Percentiles rank a stretch among this genome's conserved stretches.
Evolutionary conservation across 2,888 invertebrate genomes (phyloP).

Genomic region (Ennomos quercinarius): DNA sequence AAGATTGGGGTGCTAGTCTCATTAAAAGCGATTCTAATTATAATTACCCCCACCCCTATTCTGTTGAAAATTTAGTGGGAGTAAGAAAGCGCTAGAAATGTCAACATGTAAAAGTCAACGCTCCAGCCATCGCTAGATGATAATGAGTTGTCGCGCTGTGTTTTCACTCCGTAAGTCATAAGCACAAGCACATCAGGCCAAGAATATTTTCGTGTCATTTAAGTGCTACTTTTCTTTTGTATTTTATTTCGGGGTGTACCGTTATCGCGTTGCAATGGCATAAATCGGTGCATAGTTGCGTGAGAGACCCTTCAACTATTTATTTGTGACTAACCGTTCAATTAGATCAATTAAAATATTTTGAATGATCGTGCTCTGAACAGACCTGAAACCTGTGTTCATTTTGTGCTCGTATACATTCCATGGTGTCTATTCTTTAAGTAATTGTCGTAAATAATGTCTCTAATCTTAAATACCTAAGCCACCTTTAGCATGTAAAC

Average conservation of each 20-base stretch:
- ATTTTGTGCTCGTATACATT: slow-evolving; percentile 56
- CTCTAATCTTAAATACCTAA: slow-evolving; percentile 42
- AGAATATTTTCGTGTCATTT: too few relatives aligned
- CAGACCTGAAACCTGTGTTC: slow-evolving; percentile 43
- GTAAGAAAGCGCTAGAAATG: too few relatives aligned
- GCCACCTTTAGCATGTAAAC: slow-evolving; percentile 59
- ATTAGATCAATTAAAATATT: neutral
- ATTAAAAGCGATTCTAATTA: too few relatives aligned
- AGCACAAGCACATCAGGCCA: too few relatives aligned
- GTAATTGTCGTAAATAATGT: slow-evolving; percentile 56
- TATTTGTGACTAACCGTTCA: slow-evolving; percentile 24
- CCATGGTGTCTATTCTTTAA: slow-evolving; percentile 50
- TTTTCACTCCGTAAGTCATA: too few relatives aligned
- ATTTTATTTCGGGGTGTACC: neutral
- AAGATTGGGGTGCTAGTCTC: too few relatives aligned
- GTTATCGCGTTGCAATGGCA: neutral
- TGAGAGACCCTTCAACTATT: slow-evolving; percentile 8
- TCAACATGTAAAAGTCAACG: too few relatives aligned
- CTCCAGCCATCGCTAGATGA: too few relatives aligned
- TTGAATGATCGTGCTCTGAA: neutral
- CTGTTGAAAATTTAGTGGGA: too few relatives aligned
- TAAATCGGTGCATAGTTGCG: neutral
- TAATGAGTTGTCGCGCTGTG: too few relatives aligned
- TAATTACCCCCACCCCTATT: too few relatives aligned
- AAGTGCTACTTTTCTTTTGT: too few relatives aligned